These are phyloP conservation scores for Nettapus auritus DNA, from an alignment of 2,113 vertebrate species.

Conservation along the genomic window DNA sequence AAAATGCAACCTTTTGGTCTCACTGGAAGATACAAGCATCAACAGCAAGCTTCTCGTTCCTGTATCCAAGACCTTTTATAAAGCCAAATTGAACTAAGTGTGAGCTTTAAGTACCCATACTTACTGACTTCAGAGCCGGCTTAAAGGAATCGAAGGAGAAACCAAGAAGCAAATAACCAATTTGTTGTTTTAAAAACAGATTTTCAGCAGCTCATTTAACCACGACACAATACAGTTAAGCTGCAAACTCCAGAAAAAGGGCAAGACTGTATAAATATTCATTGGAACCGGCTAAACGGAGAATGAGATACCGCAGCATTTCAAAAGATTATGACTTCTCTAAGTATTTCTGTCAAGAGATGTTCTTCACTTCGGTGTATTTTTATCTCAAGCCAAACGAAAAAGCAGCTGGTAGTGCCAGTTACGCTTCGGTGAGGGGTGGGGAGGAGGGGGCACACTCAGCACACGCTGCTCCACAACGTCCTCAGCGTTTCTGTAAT, in stretches of 20 bases:
- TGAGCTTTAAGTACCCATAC: neutral
- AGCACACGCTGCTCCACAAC: neutral
- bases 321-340: slow-evolving; percentile 34
- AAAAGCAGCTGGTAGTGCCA: slow-evolving; percentile 72
- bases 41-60: neutral
- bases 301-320: neutral
- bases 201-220: neutral
- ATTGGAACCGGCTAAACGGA: neutral
- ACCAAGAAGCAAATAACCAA: neutral
- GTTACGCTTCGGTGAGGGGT: slow-evolving; percentile 42
- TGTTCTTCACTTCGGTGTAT: slow-evolving; percentile 61
- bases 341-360: slow-evolving; percentile 57
- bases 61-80: neutral
- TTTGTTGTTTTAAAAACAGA: neutral
- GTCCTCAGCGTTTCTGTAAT: neutral
- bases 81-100: neutral
- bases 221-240: neutral
- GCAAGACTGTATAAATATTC: neutral
- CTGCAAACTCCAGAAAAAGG: neutral
- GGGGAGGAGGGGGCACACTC: slow-evolving; percentile 42
- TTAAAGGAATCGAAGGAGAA: neutral
- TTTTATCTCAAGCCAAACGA: slow-evolving; percentile 65
- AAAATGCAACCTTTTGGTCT: neutral
- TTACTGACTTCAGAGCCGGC: neutral
- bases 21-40: neutral